A percentile compares a stretch with the other conserved stretches of the same genome.
Conservation (phyloP, 2,797 vertebrate species). For the Phrynocephalus vlangalii region DNA sequence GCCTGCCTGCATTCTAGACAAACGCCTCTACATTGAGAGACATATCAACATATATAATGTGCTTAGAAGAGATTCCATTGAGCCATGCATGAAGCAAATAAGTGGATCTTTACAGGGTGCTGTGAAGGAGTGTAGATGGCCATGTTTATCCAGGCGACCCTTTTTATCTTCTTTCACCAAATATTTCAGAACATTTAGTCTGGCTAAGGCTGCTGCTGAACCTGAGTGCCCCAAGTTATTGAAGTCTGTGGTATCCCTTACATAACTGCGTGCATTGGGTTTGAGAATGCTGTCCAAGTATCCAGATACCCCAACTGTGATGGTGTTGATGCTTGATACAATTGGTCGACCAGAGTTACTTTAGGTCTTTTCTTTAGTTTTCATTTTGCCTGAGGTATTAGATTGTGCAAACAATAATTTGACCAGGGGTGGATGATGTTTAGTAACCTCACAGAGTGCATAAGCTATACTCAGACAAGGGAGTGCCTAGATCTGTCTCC, state of each 20-base stretch:
- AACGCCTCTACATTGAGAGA: background rate
- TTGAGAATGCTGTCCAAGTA: too few relatives aligned
- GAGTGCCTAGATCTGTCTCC: too few relatives aligned
- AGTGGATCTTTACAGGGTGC: background rate
- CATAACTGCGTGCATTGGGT: too few relatives aligned
- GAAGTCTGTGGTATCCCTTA: too few relatives aligned
- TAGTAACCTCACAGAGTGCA: background rate
- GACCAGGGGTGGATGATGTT: background rate
- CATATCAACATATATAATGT: background rate
- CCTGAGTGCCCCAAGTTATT: background rate
- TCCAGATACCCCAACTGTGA: too few relatives aligned
- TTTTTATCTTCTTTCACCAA: slow-evolving; percentile 24
- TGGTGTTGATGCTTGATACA: too few relatives aligned
- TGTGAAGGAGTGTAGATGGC: slow-evolving; percentile 12
- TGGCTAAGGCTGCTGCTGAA: background rate
- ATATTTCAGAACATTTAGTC: background rate
- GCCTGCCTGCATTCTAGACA: slow-evolving; percentile 4
- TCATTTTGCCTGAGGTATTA: background rate
- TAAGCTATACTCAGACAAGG: too few relatives aligned
- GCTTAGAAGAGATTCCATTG: background rate
- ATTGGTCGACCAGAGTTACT: too few relatives aligned
- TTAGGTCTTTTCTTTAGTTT: background rate
- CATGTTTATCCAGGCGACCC: slow-evolving; percentile 43
- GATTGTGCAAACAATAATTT: background rate
- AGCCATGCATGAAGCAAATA: background rate